These are phyloP conservation scores for Dissostichus mawsoni DNA, from an alignment of 2,113 vertebrate genomes.

Conservation along the genomic window DNA sequence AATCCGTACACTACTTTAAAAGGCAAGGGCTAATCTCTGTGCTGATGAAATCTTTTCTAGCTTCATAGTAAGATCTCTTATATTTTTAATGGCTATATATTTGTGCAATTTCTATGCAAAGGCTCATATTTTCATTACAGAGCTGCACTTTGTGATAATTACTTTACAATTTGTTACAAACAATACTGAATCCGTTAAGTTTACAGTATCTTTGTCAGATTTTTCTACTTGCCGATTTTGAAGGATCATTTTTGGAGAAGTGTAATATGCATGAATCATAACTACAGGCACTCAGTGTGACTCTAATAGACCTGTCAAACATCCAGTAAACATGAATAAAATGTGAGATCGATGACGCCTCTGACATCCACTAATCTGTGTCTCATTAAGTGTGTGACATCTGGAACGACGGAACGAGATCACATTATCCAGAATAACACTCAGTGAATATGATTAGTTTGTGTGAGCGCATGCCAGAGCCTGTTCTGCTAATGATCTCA, in stretches of 20 bases:
- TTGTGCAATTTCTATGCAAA: constrained; percentile 62
- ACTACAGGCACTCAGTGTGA: not conserved
- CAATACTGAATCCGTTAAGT: constrained; percentile 32
- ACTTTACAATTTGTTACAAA: constrained; percentile 40
- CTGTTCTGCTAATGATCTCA: too few relatives aligned
- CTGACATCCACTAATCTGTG: constrained; percentile 6
- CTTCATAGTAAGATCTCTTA: constrained; percentile 23
- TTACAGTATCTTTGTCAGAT: constrained; percentile 38
- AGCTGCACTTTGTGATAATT: constrained; percentile 62
- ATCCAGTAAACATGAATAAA: constrained; percentile 57
- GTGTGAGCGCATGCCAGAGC: not conserved
- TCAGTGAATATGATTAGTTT: not conserved
- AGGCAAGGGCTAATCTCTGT: constrained; percentile 20
- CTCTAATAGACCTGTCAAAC: constrained; percentile 27
- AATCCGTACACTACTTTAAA: constrained; percentile 9
- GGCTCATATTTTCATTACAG: constrained; percentile 54
- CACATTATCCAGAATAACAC: not conserved
- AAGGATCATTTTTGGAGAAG: not conserved
- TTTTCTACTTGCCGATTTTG: constrained; percentile 46
- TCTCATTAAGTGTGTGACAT: constrained; percentile 23
- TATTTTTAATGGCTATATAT: constrained; percentile 40
- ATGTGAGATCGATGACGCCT: constrained; percentile 12
- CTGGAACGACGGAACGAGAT: not conserved
- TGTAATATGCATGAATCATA: constrained; percentile 12
- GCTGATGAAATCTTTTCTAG: constrained; percentile 34